phyloP scores from a whole-genome alignment of 2,888 invertebrate species.

The Leptinotarsa peninsularis region DNA sequence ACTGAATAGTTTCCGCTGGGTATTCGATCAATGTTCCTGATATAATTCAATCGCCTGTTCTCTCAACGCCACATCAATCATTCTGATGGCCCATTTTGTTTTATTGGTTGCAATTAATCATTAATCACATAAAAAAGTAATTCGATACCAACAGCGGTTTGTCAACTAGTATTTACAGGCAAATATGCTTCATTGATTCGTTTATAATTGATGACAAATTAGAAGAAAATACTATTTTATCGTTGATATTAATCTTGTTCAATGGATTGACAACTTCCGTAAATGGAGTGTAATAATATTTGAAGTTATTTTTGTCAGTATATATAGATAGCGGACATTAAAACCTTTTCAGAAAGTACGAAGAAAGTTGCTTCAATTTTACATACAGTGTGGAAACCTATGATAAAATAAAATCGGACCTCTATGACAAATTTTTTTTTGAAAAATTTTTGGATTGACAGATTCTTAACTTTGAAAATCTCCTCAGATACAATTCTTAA shows the following conservation, averaged over 20 bases:
- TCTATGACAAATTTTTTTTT: no score
- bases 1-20: not conserved
- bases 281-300: not conserved
- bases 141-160: constrained; percentile 6
- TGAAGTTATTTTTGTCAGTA: no score
- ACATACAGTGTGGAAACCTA: no score
- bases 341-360: no score
- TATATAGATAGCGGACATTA: no score
- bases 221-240: not conserved
- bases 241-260: not conserved
- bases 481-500: no score
- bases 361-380: no score
- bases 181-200: not conserved
- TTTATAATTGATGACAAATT: constrained; percentile 3
- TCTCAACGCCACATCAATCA: constrained; percentile 6
- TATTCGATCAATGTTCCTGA: not conserved
- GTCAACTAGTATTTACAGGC: not conserved
- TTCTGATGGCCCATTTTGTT: constrained; percentile 10
- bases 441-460: no score
- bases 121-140: constrained; percentile 10
- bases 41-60: not conserved
- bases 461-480: no score
- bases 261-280: not conserved
- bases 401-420: no score
- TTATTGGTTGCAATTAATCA: constrained; percentile 10